A percentile compares a stretch with the other conserved stretches of the same genome.
These are phyloP conservation scores for Mnemiopsis leidyi DNA, from an alignment of 37 sponge, comb jelly and placozoan genomes.

Conservation along the genomic window DNA sequence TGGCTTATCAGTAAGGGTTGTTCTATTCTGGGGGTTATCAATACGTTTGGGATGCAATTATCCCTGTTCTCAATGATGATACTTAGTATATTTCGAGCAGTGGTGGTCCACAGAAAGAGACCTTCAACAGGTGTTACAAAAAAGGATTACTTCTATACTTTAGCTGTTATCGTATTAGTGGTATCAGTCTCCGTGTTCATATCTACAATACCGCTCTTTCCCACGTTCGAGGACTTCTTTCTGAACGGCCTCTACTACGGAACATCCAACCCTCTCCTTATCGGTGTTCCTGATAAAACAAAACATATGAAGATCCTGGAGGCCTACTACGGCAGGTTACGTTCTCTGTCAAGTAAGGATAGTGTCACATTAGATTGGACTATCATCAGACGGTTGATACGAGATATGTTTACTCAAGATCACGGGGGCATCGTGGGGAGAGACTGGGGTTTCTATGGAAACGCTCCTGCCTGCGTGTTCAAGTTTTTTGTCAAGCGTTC, in stretches of 20 bases:
- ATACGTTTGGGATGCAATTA: not conserved
- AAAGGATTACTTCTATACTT: not conserved
- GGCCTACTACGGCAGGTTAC: not conserved
- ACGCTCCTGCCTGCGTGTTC: not conserved
- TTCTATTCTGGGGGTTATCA: not conserved
- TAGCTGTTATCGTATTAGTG: not conserved
- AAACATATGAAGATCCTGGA: not conserved
- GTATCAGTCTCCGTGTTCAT: not conserved
- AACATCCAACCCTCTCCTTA: not conserved
- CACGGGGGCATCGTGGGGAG: not conserved
- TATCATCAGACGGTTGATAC: not conserved
- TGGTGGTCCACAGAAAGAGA: not conserved
- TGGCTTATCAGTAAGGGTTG: not conserved
- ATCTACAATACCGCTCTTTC: not conserved
- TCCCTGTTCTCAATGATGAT: not conserved
- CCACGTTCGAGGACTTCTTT: not conserved
- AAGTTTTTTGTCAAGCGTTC: not conserved
- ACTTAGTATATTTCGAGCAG: not conserved
- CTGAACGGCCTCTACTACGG: constrained; percentile 41
- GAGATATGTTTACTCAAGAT: not conserved
- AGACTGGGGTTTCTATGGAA: not conserved
- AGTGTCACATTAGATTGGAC: not conserved
- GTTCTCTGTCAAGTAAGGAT: not conserved
- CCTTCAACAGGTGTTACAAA: not conserved
- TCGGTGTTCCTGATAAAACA: not conserved